Evolutionary conservation across 2,888 invertebrate genomes (phyloP).

Genomic region (Agrochola circellaris): DNA sequence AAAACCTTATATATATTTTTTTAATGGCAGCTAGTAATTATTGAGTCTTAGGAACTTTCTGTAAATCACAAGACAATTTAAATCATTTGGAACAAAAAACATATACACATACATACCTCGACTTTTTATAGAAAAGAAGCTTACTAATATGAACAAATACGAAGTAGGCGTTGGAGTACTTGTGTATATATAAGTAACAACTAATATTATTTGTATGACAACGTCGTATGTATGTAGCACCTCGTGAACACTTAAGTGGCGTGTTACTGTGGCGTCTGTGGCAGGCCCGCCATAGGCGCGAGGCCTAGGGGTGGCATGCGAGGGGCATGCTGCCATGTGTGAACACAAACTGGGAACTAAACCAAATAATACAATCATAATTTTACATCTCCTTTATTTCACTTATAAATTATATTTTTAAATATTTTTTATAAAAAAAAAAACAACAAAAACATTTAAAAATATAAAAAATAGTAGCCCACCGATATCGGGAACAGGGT

Average conservation of each 20-base stretch:
- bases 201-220: constrained; percentile 57
- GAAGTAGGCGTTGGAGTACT: constrained; percentile 57
- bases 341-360: constrained; percentile 45
- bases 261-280: constrained; percentile 8
- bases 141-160: constrained; percentile 54
- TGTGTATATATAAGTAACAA: constrained; percentile 57
- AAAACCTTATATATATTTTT: constrained; percentile 74
- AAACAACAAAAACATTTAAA: too few relatives aligned
- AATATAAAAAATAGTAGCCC: too few relatives aligned
- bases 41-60: constrained; percentile 88
- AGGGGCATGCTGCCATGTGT: not conserved
- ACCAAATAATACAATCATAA: constrained; percentile 22
- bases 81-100: constrained; percentile 62
- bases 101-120: constrained; percentile 30
- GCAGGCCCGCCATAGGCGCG: not conserved
- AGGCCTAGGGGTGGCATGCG: not conserved
- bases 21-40: constrained; percentile 87
- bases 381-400: not conserved
- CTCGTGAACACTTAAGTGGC: constrained; percentile 74
- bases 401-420: too few relatives aligned
- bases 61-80: constrained; percentile 79
- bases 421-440: too few relatives aligned
- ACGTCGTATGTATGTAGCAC: constrained; percentile 70
- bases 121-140: constrained; percentile 38
- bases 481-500: too few relatives aligned